These are phyloP conservation scores for Oryctes rhinoceros DNA, from an alignment of 1,140 invertebrate genomes.

Conservation along the genomic window DNA sequence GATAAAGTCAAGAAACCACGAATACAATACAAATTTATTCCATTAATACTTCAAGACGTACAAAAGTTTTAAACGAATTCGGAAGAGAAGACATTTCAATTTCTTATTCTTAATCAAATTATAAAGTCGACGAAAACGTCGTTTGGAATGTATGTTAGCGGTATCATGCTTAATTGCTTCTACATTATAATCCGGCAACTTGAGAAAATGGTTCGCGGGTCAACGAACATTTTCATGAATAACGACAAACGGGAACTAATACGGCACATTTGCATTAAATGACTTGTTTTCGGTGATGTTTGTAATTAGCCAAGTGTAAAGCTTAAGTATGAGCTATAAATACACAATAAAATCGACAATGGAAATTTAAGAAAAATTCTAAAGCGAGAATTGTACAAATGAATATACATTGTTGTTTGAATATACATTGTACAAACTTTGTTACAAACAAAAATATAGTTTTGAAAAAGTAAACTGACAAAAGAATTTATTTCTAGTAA, in stretches of 20 bases:
- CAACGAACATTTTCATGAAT: background rate
- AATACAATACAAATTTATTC: background rate
- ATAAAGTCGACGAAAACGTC: background rate
- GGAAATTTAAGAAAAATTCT: too few relatives aligned
- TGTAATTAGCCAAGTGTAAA: background rate
- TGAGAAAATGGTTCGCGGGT: background rate
- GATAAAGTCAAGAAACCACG: background rate
- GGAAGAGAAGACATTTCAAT: background rate
- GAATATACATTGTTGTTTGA: too few relatives aligned
- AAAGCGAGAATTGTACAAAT: too few relatives aligned
- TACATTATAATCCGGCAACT: background rate
- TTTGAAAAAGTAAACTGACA: too few relatives aligned
- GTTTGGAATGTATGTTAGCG: background rate
- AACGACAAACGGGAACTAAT: background rate
- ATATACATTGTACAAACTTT: too few relatives aligned
- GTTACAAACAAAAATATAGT: too few relatives aligned
- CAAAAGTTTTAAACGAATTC: background rate
- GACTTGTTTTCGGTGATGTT: background rate
- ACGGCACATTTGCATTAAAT: background rate
- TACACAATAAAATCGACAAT: too few relatives aligned
- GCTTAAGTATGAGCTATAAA: too few relatives aligned
- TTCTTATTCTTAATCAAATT: background rate
- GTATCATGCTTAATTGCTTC: slow-evolving; percentile 19
- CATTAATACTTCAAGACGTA: background rate
- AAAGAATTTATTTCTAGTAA: too few relatives aligned